A percentile compares a stretch with the other conserved stretches of the same genome.
Conservation (phyloP, 1,140 invertebrate genomes). For the Globodera ellingtonae region DNA sequence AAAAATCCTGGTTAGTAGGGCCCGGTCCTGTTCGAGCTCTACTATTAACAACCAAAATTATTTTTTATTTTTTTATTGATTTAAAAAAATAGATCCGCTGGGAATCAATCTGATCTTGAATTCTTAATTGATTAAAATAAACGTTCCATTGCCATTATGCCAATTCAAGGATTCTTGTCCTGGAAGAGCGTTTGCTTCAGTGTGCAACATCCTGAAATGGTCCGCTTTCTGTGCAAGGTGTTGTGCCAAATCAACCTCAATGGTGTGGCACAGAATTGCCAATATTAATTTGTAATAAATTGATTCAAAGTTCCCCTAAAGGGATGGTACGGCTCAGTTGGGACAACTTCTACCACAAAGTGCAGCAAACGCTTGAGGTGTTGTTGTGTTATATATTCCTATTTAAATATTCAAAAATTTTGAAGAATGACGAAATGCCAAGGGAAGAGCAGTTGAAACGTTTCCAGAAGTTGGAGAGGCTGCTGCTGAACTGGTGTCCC, state of each 20-base stretch:
- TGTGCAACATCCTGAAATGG: constrained; percentile 45
- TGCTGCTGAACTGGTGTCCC: constrained; percentile 48
- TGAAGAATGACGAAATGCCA: constrained; percentile 24
- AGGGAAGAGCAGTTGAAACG: constrained; percentile 37
- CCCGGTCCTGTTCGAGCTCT: too few species aligned
- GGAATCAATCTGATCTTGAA: background rate
- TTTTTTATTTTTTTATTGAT: too few species aligned
- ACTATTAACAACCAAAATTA: too few species aligned
- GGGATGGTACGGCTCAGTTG: constrained; percentile 50
- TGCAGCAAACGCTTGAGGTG: constrained; percentile 44
- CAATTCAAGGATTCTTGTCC: constrained; percentile 38
- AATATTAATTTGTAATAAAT: background rate
- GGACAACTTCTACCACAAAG: constrained; percentile 53
- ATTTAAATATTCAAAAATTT: constrained; percentile 13
- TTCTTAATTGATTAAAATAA: too few species aligned
- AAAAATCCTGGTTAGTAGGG: too few species aligned
- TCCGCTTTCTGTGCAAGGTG: constrained; percentile 43
- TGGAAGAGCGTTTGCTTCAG: constrained; percentile 52
- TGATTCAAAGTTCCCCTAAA: background rate
- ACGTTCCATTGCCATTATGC: too few species aligned
- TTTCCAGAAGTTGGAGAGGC: constrained; percentile 44
- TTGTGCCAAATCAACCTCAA: constrained; percentile 42
- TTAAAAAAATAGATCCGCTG: background rate
- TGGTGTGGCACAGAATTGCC: background rate
- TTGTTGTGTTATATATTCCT: background rate